Percentiles rank a stretch among this genome's conserved stretches.
phyloP scores from a whole-genome alignment of 2,113 vertebrate genomes.

The Syrrhaptes paradoxus region DNA sequence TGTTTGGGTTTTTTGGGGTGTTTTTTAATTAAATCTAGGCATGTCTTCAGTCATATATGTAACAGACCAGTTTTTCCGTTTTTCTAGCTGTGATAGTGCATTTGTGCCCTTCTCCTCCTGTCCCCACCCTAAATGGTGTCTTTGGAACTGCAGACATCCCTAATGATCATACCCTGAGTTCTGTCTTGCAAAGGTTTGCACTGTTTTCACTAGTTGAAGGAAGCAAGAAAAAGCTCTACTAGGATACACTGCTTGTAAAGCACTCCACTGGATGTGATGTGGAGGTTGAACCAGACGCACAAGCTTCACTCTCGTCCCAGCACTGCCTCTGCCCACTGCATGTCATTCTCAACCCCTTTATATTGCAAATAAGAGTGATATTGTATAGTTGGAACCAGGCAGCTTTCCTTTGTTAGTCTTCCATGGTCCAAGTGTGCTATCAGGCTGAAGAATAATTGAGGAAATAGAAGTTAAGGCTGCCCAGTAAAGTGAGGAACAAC shows the following conservation, averaged over 20 bases:
- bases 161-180: background rate
- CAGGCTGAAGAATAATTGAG: background rate
- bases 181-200: background rate
- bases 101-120: background rate
- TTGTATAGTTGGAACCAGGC: background rate
- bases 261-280: background rate
- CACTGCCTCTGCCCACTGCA: background rate
- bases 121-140: fast-evolving
- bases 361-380: background rate
- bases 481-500: background rate
- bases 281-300: background rate
- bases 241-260: background rate
- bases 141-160: background rate
- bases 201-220: background rate
- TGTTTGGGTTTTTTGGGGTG: background rate
- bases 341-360: background rate
- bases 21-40: background rate
- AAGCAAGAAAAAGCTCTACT: background rate
- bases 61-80: background rate
- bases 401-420: background rate
- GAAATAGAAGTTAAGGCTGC: background rate
- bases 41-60: background rate
- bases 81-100: background rate
- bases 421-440: background rate
- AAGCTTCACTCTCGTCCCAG: background rate